Conservation (phyloP, 2,797 vertebrate genomes). For the Karalla daura region DNA sequence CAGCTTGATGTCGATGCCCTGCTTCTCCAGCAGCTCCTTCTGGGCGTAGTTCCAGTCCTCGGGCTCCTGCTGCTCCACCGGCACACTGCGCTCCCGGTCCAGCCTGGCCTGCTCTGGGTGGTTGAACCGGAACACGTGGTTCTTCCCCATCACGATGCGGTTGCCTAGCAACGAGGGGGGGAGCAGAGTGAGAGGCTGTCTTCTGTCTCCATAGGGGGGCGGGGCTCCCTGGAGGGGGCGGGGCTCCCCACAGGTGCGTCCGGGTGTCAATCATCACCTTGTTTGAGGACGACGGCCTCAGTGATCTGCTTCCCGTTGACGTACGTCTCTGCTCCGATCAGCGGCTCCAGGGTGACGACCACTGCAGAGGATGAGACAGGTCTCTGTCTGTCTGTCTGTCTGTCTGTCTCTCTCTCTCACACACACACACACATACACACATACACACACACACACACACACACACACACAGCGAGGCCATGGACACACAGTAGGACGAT, state of each 20-base stretch:
- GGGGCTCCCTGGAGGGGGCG: too few relatives aligned
- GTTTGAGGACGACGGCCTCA: constrained; percentile 83
- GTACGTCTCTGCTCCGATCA: constrained; percentile 87
- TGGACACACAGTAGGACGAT: constrained; percentile 46
- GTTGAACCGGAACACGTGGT: constrained; percentile 93
- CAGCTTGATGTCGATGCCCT: constrained; percentile 92
- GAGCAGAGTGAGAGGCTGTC: too few relatives aligned
- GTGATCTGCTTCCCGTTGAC: constrained; percentile 89
- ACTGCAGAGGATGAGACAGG: constrained; percentile 69
- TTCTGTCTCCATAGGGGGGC: too few relatives aligned
- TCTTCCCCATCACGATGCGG: constrained; percentile 93
- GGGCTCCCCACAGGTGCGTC: background rate
- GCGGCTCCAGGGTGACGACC: constrained; percentile 87
- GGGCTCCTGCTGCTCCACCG: constrained; percentile 84
- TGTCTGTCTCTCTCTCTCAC: too few relatives aligned
- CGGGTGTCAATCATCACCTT: constrained; percentile 82
- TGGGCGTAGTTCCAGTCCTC: constrained; percentile 94
- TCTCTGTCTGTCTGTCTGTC: background rate
- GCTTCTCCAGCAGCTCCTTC: constrained; percentile 89
- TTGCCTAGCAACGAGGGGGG: constrained; percentile 78
- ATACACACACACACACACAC: constrained; percentile 18
- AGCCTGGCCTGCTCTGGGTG: constrained; percentile 91
- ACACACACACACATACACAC: constrained; percentile 18
- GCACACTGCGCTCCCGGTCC: constrained; percentile 86
- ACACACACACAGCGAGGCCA: constrained; percentile 29